Evolutionary conservation across 2,113 vertebrate species (phyloP), one percentile per base, ranked within the genome.

Genomic region (Lipophrys pholis): DNA sequence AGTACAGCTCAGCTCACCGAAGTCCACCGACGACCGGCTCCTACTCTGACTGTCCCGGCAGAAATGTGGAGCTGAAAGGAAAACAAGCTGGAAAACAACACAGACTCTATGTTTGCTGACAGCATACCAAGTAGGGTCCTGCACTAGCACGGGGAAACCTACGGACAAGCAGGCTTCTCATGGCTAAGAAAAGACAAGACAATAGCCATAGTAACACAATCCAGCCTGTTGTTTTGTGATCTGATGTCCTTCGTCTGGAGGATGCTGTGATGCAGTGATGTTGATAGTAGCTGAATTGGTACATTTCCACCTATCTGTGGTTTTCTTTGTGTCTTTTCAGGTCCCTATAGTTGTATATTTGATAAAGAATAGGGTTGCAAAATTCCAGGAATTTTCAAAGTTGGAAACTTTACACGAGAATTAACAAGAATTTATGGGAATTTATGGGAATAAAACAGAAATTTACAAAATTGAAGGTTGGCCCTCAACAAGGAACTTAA

Each of bases 71-170:
- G 30, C 59, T 57, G 35, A 52, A 66, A 15, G 56, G 66, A 67
- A 71, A 80, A 75, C 55, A 76, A 66, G 41, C 40, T 8, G 43
- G 61, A 15, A 16, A 45, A 71, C 36, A 74, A 53, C 68, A 76
- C 11, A 15, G 38, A n/a, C 42, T 62, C 36, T 8, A 9, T 39
- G 67, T 78, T 59, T 59, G 74, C 74, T 51, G 53, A 72, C n/a
- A n/a, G 58, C 57, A 84, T 78, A 66, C 78, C 78, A 80, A 85
- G 55, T 60, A 85, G 68, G 38, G 54, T 49, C 14, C 60, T 50
- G 49, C 42, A 64, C 17, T 46, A 43, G 57, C 46, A 57, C 43
- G 16, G 55, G 51, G 55, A 51, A 60, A 10, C 43, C 41, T 42
- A 14, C 36, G 51, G 68, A 49, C 61, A 73, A 66, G 17, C 39